Evolutionary conservation across 2,113 vertebrate species (phyloP), one percentile per base, ranked within the genome.

Genomic region (Tenrec ecaudatus): DNA sequence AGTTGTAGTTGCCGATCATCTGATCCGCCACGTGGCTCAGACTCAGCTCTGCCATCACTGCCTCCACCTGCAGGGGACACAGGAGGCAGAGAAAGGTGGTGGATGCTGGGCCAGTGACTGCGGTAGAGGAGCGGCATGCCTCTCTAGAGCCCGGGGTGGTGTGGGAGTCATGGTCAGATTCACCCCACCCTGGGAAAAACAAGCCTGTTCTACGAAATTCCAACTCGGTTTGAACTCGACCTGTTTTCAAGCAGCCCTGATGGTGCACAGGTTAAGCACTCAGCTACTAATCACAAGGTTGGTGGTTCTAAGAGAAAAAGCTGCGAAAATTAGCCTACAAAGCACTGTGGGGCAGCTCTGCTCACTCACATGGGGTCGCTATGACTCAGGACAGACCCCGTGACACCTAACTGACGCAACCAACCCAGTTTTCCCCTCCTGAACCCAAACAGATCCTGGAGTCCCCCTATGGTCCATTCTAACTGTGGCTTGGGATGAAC

Each of bases 31-130:
- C 98, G 0, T 99, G 99, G 89, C 96, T 98, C 94, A 99, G 98
- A 75, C 98, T 99, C 94, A 99, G 97, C 96, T 99, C 99, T 0
- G 98, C 98, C 98, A 99, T 99, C 95, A 98, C 99, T 0, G 98
- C 97, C 17, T 98, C 98, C 88, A 99, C 99, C 99, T 99, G 96
- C 17, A 96, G 97, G 97, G 76, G 64, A 95, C 58, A 94, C 11
- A 40, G 11, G 23, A 23, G 60, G n/a, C 62, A 11, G 62, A 60
- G 29, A 36, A 15, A 17, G 17, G 25, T 38, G 4, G 14, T 5
- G 20, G 68, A 25, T 23, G 57, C 33, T 1, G 5, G 22, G 66
- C 33, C 53, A 40, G 0, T 40, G 40, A 40, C 66, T 33, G n/a
- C 27, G 16, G 53, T 0, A 3, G n/a, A 85, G n/a, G 27, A 60